Evolutionary conservation across 2,888 invertebrate genomes (phyloP), one percentile per base, ranked within the genome.

Genomic region (Lysandra coridon): DNA sequence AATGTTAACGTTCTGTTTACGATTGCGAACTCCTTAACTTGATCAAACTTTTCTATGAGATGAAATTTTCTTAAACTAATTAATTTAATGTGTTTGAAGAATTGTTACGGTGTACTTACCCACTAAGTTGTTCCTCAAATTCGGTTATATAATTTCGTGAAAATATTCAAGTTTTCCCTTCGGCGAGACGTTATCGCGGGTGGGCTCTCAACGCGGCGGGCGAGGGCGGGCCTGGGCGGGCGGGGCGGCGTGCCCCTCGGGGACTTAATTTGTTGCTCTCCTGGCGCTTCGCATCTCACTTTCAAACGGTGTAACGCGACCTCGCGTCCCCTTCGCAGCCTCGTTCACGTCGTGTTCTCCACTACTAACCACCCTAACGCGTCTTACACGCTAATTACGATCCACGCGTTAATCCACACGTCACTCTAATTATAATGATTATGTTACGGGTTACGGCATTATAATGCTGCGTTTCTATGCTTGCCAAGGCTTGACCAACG

Each of bases 201-300:
- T 86, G 89, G 87, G 87, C 90, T 91, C 90, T 92, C 92, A 91
- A 87, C 91, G 89, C 89, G 86, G 81, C 80, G 82, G 82, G 82
- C 82, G 81, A 85, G 83, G 83, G 69, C 33, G 53, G 82, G 86
- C 86, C 90, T 87, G 90, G 90, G 89, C 87, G 87, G 82, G 86
- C 86, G 91, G 87, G 90, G 89, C 87, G 87, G 86, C 85, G 83
- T 88, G 88, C 90, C 92, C 92, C 90, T 90, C 91, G 88, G 94
- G 92, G 92, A 91, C 93, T 93, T 94, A 94, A 94, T 94, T 94
- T 94, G 94, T 94, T 94, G 94, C 93, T 93, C 94, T 93, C 94
- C 91, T 92, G 94, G 92, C 94, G 92, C 94, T 92, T 91, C 91
- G 92, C 91, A 90, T 94, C 93, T 94, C 93, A 92, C 92, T 94